Evolutionary conservation across 1,140 invertebrate genomes (phyloP).

Genomic region (Vollenhovia emeryi): DNA sequence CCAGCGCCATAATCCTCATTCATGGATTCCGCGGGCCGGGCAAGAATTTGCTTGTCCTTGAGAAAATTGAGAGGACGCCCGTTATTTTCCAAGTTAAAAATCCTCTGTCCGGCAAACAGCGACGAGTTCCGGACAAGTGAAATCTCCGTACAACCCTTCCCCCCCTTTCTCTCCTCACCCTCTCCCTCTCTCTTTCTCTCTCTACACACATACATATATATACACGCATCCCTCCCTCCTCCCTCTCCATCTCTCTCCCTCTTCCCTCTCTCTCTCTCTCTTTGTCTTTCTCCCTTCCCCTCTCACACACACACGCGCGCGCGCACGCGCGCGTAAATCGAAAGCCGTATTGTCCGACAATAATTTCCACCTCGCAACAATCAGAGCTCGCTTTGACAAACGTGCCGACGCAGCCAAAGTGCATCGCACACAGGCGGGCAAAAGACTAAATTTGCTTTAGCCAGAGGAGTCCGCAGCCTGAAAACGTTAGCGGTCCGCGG

Average conservation of each 20-base stretch:
- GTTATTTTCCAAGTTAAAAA: neutral
- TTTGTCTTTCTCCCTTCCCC: too few species aligned
- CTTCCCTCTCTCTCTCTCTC: too few species aligned
- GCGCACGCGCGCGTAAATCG: too few species aligned
- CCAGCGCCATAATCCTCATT: neutral
- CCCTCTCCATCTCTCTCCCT: too few species aligned
- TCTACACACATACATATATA: too few species aligned
- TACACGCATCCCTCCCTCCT: too few species aligned
- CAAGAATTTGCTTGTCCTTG: neutral
- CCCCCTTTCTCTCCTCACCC: too few species aligned
- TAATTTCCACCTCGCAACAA: constrained; percentile 37
- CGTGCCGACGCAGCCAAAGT: constrained; percentile 23
- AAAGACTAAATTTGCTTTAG: constrained; percentile 1
- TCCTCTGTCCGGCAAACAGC: neutral
- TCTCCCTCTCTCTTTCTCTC: too few species aligned
- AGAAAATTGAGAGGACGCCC: neutral
- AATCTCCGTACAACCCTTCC: neutral
- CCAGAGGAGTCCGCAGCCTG: neutral
- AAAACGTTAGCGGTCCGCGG: neutral
- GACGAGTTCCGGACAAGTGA: neutral
- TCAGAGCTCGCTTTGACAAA: constrained; percentile 27
- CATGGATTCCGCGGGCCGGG: neutral
- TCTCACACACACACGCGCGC: too few species aligned
- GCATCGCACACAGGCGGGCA: neutral
- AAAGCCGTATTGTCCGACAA: neutral